These are phyloP conservation scores for Dendrolimus pini DNA, from an alignment of 2,888 invertebrate genomes.

Conservation along the genomic window DNA sequence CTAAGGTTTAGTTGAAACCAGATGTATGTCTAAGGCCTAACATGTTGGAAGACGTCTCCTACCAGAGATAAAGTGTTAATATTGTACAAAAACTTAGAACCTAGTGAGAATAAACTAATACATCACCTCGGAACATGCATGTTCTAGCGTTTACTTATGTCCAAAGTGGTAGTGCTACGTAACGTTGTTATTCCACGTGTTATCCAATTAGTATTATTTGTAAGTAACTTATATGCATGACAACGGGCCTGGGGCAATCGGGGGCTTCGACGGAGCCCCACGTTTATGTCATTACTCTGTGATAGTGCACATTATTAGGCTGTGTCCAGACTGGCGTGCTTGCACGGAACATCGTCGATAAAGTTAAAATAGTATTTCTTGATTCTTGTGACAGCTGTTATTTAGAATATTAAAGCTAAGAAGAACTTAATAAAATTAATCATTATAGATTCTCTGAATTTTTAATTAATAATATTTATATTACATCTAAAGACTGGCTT, in stretches of 20 bases:
- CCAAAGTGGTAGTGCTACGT: conserved; percentile 60
- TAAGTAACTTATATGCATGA: conserved; percentile 68
- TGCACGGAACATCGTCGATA: too few species aligned
- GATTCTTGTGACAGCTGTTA: too few species aligned
- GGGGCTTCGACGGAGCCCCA: conserved; percentile 58
- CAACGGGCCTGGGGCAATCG: conserved; percentile 75
- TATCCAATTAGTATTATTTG: conserved; percentile 64
- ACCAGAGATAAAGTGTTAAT: conserved; percentile 30
- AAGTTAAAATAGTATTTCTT: too few species aligned
- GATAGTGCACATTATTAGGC: conserved; percentile 66
- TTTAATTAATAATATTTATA: too few species aligned
- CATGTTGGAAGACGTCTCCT: too few species aligned
- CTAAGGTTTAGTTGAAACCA: too few species aligned
- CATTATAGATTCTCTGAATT: too few species aligned
- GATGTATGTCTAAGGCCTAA: too few species aligned
- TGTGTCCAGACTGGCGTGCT: conserved; percentile 29
- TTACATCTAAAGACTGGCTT: too few species aligned
- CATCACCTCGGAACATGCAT: conserved; percentile 38
- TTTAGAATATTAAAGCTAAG: too few species aligned
- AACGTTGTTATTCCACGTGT: conserved; percentile 67
- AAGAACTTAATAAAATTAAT: too few species aligned
- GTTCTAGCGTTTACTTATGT: conserved; percentile 44
- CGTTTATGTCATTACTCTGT: conserved; percentile 74
- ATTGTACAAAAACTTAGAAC: conserved; percentile 58
- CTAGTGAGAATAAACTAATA: conserved; percentile 47